Base-by-base conservation (phyloP, 2,888 invertebrate genomes). In the Oeneis ivallda region DNA sequence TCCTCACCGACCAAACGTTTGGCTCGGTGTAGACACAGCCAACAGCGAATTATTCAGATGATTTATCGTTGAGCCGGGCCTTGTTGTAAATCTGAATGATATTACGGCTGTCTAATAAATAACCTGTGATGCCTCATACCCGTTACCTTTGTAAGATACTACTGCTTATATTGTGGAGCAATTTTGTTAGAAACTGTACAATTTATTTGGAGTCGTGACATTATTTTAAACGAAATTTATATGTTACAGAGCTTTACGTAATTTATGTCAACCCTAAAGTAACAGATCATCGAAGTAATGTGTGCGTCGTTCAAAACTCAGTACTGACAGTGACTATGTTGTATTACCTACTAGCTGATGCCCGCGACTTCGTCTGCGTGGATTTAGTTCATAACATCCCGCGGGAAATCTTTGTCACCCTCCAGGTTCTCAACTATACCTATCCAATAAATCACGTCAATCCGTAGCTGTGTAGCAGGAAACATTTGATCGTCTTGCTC, bases 1-100 rank as follows among this genome's bases (percentile, higher is more conserved):
- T 13, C 41, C 11, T 13, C 13, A 13, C 41, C 5, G 13, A 13
- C 41, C 13, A 37, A 37, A 37, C 37, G 9, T 37, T 37, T 9
- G 37, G 37, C 9, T 37, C 37, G 11, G 41, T 5, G 13, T 13
- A 13, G 13, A 41, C 41, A 13, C 41, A 41, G 13, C 41, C 41
- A 41, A 41, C 79, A 83, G 82, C 81, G 75, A 88, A 88, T 87
- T 86, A 87, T 87, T 86, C 81, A 81, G 79, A 85, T 89, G 87
- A 89, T 88, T 87, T 84, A 88, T 85, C 76, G 70, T 64, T 67
- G 70, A 67, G 65, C 71, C 70, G 72, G 72, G 70, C 70, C 72
- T 70, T 74, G 73, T 64, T 76, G 77, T 79, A 78, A 82, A 81
- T 83, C 79, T 79, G 75, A 79, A 79, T 79, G 76, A 79, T 81